A percentile compares a stretch with the other conserved stretches of the same genome.
Conservation (phyloP, 2,113 vertebrate genomes). For the Zosterops hypoxanthus region DNA sequence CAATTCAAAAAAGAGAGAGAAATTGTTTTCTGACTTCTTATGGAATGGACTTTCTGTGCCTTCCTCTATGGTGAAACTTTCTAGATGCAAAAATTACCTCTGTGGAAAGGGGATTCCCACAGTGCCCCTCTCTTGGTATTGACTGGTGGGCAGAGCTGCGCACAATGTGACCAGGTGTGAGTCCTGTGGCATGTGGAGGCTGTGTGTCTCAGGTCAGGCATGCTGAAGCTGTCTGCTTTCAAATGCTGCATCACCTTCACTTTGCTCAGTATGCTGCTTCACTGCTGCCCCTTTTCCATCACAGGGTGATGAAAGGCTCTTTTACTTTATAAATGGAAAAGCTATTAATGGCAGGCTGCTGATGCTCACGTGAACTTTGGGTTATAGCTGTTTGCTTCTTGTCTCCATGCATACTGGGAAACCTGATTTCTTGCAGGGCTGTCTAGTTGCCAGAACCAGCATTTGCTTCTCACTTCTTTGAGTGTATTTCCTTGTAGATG, state of each 20-base stretch:
- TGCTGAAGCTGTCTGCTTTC: not conserved
- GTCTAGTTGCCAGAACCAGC: not conserved
- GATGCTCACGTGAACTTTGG: not conserved
- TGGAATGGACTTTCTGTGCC: not conserved
- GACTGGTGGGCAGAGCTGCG: not conserved
- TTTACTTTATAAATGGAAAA: not conserved
- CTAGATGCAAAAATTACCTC: not conserved
- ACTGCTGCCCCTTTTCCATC: not conserved
- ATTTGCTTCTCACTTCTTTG: not conserved
- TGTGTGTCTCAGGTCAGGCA: not conserved
- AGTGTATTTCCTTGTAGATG: not conserved
- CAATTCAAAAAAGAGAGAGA: not conserved
- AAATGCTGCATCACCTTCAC: not conserved
- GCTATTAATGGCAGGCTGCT: not conserved
- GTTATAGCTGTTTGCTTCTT: not conserved
- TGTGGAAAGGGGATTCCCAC: not conserved
- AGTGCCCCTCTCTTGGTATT: accelerated
- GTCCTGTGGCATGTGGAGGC: not conserved
- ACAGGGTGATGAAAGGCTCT: not conserved
- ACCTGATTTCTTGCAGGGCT: not conserved
- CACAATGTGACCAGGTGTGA: accelerated
- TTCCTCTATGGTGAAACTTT: not conserved
- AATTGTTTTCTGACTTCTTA: not conserved
- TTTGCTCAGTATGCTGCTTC: not conserved
- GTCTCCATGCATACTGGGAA: not conserved